Evolutionary conservation across 2,888 invertebrate species (phyloP).

Genomic region (Colletes collaris): DNA sequence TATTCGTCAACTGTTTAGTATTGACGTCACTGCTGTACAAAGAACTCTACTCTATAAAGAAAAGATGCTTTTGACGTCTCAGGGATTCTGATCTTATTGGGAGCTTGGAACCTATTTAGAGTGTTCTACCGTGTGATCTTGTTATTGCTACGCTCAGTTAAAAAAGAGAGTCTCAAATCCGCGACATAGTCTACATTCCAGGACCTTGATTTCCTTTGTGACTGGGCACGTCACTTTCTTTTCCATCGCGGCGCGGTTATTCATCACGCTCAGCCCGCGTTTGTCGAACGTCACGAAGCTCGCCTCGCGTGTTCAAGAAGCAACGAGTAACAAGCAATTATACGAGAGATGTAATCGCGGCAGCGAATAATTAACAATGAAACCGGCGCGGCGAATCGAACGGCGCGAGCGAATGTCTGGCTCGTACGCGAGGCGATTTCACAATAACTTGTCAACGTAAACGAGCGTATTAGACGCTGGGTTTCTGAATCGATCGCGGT

Average conservation of each 20-base stretch:
- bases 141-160: too few species aligned
- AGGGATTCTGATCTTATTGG: too few species aligned
- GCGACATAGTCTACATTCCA: background rate
- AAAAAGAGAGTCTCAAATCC: too few species aligned
- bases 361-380: conserved; percentile 39
- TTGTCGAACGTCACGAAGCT: conserved; percentile 4
- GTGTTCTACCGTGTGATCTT: too few species aligned
- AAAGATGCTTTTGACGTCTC: too few species aligned
- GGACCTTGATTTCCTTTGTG: background rate
- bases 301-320: background rate
- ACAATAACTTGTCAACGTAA: conserved; percentile 46
- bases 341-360: conserved; percentile 16
- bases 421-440: conserved; percentile 30
- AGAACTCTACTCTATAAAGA: too few species aligned
- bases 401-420: conserved; percentile 7
- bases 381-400: conserved; percentile 21
- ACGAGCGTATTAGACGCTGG: conserved; percentile 26
- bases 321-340: conserved; percentile 16
- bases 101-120: too few species aligned
- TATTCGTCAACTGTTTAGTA: too few species aligned
- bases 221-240: background rate
- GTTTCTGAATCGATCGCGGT: conserved; percentile 24
- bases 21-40: too few species aligned
- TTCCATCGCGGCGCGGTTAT: background rate
- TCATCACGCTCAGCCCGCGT: background rate